Evolutionary conservation across 53 echinoderm and acorn worm species (phyloP).

Genomic region (Luidia sarsii): DNA sequence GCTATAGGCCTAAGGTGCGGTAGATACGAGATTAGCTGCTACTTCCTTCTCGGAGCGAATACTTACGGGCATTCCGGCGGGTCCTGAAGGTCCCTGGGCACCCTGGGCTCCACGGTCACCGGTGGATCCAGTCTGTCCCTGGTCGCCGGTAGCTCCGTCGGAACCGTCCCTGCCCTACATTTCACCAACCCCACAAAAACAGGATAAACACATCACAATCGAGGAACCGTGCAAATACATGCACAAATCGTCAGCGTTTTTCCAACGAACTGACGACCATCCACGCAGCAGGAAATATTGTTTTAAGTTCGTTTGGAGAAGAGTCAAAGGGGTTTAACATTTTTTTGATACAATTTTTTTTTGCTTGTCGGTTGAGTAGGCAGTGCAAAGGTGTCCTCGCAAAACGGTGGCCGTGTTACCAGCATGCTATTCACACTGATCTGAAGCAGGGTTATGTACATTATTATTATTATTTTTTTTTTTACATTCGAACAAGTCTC

Average conservation of each 20-base stretch:
- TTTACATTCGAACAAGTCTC: too few relatives aligned
- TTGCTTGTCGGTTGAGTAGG: neutral
- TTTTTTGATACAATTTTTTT: neutral
- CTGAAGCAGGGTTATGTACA: too few relatives aligned
- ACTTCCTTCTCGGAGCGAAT: neutral
- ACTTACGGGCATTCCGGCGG: slow-evolving; percentile 15
- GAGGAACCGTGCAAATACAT: neutral
- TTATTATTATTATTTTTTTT: too few relatives aligned
- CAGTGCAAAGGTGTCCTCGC: too few relatives aligned
- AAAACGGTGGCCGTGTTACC: too few relatives aligned
- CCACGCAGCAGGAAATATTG: neutral
- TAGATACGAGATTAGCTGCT: too few relatives aligned
- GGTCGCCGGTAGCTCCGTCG: slow-evolving; percentile 12
- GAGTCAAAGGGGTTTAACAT: neutral
- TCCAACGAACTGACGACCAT: neutral
- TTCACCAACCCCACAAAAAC: neutral
- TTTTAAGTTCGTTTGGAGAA: neutral
- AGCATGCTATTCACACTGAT: too few relatives aligned
- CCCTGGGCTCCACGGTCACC: slow-evolving; percentile 38
- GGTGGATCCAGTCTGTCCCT: slow-evolving; percentile 34
- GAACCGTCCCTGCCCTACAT: slow-evolving; percentile 38
- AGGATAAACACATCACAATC: neutral
- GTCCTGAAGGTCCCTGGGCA: slow-evolving; percentile 26
- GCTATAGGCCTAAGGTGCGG: too few relatives aligned
- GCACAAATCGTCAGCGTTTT: neutral